Evolutionary conservation across 2,113 vertebrate species (phyloP).

Genomic region (Bothrops jararaca): DNA sequence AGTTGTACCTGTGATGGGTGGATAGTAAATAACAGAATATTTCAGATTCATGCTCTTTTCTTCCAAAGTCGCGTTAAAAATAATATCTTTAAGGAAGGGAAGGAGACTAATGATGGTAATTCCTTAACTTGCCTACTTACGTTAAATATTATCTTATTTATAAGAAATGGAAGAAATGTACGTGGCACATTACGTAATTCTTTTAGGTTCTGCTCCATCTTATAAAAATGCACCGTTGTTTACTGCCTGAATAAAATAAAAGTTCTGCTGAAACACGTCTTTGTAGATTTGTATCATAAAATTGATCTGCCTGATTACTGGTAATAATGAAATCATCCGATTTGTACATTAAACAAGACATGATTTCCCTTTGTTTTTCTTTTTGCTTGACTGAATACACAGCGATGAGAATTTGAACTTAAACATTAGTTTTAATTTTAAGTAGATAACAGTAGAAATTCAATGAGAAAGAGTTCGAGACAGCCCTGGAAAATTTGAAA

Average conservation of each 20-base stretch:
- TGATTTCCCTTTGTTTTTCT: background rate
- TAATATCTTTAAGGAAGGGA: background rate
- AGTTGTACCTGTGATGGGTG: background rate
- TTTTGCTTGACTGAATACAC: background rate
- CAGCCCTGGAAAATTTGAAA: background rate
- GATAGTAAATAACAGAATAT: background rate
- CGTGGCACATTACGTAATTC: background rate
- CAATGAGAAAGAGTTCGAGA: background rate
- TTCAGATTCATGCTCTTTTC: background rate
- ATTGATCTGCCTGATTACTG: background rate
- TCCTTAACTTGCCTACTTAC: background rate
- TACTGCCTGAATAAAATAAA: background rate
- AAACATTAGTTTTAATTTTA: background rate
- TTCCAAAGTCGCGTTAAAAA: background rate
- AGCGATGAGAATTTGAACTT: background rate
- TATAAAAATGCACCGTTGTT: background rate
- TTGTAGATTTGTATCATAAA: background rate
- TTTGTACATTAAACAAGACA: background rate
- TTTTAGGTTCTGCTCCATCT: background rate
- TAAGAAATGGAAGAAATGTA: background rate
- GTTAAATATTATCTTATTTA: background rate
- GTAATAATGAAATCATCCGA: background rate
- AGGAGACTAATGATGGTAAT: background rate
- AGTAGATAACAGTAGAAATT: background rate
- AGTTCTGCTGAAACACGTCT: conserved; percentile 16